Percentiles rank a stretch among this genome's conserved stretches.
Evolutionary conservation across 2,797 vertebrate genomes (phyloP).

Genomic region (Hoplostethus atlanticus): DNA sequence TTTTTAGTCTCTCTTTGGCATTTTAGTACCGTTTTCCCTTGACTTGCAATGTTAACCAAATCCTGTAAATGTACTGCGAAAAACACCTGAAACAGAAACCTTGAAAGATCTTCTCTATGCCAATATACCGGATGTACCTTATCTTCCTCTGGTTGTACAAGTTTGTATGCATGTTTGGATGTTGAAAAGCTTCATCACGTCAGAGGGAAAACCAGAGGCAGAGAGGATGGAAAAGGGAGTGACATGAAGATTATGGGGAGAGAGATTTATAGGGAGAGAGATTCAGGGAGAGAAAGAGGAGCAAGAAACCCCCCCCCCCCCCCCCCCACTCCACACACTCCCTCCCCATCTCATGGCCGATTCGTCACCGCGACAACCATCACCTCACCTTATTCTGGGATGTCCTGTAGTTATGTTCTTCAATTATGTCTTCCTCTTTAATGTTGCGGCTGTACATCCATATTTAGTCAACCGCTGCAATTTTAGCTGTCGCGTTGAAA

Average conservation of each 20-base stretch:
- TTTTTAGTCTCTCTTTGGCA: too few species aligned
- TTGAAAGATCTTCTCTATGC: too few species aligned
- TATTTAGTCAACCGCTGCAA: constrained; percentile 87
- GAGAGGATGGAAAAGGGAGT: constrained; percentile 24
- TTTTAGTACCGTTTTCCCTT: too few species aligned
- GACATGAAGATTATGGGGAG: constrained; percentile 61
- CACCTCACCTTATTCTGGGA: constrained; percentile 76
- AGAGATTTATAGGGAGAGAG: constrained; percentile 25
- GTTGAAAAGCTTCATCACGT: not conserved
- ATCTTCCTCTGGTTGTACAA: not conserved
- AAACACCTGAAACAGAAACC: too few species aligned
- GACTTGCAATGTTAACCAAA: too few species aligned
- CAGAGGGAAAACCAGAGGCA: constrained; percentile 12
- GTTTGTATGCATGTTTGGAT: not conserved
- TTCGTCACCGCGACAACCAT: constrained; percentile 80
- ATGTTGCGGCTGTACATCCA: constrained; percentile 84
- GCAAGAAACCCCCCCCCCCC: constrained; percentile 25
- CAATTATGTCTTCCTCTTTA: constrained; percentile 87
- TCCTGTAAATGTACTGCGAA: too few species aligned
- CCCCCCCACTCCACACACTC: not conserved
- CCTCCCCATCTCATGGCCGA: constrained; percentile 67
- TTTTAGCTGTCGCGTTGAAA: constrained; percentile 81
- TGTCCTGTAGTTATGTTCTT: constrained; percentile 89
- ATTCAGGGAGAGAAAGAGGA: constrained; percentile 37
- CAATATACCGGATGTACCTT: not conserved